Evolutionary conservation across 30 jellyfish, hydroid and myxozoan species (phyloP).

Genomic region (Cassiopea xamachana): DNA sequence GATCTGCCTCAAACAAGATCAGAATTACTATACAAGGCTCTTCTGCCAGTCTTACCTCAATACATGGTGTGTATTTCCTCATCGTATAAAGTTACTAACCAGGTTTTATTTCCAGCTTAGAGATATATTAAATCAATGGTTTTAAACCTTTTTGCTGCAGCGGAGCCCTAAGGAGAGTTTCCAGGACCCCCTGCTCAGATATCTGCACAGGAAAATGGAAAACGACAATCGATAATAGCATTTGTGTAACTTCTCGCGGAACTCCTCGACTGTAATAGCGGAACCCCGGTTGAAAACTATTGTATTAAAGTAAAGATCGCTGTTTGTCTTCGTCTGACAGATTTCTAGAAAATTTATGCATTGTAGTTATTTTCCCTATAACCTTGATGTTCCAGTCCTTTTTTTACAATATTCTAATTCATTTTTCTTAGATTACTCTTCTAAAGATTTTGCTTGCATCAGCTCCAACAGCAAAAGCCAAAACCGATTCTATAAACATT

Average conservation of each 20-base stretch:
- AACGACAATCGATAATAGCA: no score
- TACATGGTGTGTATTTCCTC: conserved; percentile 78
- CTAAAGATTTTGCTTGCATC: conserved; percentile 95
- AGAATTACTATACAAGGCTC: conserved; percentile 88
- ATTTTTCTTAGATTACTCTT: conserved; percentile 81
- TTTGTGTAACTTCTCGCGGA: no score
- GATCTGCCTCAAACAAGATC: conserved; percentile 97
- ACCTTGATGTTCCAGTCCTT: no score
- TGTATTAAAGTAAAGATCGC: not conserved
- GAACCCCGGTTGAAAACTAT: not conserved
- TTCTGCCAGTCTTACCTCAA: conserved; percentile 97
- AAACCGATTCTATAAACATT: conserved; percentile 95
- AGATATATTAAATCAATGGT: no score
- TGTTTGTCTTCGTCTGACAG: not conserved
- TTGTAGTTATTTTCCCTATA: no score
- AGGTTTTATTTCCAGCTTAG: no score
- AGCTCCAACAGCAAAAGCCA: conserved; percentile 99
- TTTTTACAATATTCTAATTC: no score
- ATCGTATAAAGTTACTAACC: not conserved
- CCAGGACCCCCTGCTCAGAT: no score
- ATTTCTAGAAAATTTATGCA: not conserved
- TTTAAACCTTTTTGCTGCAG: no score
- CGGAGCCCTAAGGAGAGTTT: no score
- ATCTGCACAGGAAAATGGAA: no score
- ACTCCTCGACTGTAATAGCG: no score